Evolutionary conservation across 2,888 invertebrate genomes (phyloP).

Genomic region (Zeuzera pyrina): DNA sequence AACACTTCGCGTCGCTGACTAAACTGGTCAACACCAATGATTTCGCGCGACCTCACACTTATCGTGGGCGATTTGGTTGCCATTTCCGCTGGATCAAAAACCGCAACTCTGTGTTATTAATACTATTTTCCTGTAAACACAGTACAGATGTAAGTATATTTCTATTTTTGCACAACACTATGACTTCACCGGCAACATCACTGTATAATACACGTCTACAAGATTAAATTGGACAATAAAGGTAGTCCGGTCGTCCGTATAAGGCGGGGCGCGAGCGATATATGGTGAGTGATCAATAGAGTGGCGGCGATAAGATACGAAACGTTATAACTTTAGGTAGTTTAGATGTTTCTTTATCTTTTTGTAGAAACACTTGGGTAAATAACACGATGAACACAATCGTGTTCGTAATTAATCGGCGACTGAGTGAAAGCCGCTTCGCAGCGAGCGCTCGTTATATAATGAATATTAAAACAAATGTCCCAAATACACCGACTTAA

Average conservation of each 20-base stretch:
- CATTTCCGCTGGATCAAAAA: slow-evolving; percentile 70
- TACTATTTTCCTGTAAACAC: slow-evolving; percentile 68
- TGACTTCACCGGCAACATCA: slow-evolving; percentile 69
- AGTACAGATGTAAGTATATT: no score
- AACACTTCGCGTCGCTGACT: slow-evolving; percentile 68
- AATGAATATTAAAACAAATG: slow-evolving; percentile 66
- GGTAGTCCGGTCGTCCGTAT: slow-evolving; percentile 60
- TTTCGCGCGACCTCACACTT: slow-evolving; percentile 64
- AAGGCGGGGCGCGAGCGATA: slow-evolving; percentile 64
- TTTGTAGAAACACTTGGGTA: slow-evolving; percentile 65
- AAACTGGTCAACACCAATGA: slow-evolving; percentile 65
- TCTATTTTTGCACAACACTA: slow-evolving; percentile 66
- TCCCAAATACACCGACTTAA: slow-evolving; percentile 47
- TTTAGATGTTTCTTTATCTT: slow-evolving; percentile 65
- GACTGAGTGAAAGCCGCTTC: slow-evolving; percentile 61
- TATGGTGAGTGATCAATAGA: slow-evolving; percentile 68
- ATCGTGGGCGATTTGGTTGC: slow-evolving; percentile 62
- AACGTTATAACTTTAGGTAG: slow-evolving; percentile 42
- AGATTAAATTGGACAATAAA: slow-evolving; percentile 64
- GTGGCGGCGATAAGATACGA: slow-evolving; percentile 65
- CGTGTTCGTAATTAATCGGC: slow-evolving; percentile 61
- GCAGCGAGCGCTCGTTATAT: slow-evolving; percentile 52
- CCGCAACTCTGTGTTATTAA: slow-evolving; percentile 69
- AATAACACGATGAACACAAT: slow-evolving; percentile 62
- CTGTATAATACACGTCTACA: slow-evolving; percentile 53